Conservation (phyloP, 2,113 vertebrate genomes). For the Riparia riparia region DNA sequence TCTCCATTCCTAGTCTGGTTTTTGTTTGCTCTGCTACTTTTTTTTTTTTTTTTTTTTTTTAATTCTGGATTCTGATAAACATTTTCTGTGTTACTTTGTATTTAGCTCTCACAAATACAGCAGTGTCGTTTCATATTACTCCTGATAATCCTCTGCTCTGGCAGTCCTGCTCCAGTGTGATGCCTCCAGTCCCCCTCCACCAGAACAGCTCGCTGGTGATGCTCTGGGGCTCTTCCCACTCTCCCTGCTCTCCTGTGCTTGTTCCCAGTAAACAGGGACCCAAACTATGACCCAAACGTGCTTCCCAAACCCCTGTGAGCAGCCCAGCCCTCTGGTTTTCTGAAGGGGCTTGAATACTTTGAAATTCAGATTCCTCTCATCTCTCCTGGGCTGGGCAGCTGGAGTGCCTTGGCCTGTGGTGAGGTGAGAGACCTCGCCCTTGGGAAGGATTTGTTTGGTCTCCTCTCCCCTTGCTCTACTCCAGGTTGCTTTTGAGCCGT, state of each 20-base stretch:
- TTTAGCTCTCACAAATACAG: not conserved
- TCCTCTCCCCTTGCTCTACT: not conserved
- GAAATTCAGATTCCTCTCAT: not conserved
- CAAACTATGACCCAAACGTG: accelerated
- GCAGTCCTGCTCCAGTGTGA: not conserved
- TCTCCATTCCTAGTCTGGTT: not conserved
- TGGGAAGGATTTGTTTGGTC: not conserved
- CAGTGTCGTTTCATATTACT: not conserved
- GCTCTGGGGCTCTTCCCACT: not conserved
- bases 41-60: too few species aligned
- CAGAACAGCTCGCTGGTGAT: not conserved
- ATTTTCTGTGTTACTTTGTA: not conserved
- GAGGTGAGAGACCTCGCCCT: not conserved
- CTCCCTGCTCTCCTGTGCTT: not conserved
- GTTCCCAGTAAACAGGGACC: not conserved
- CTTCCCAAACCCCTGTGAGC: not conserved
- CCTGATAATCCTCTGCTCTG: not conserved
- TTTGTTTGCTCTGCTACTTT: not conserved
- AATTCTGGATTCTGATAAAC: not conserved
- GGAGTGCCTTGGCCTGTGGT: not conserved
- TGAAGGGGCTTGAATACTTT: not conserved
- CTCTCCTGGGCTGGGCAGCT: not conserved
- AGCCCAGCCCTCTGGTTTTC: not conserved
- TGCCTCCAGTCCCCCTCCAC: not conserved
- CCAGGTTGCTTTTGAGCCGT: not conserved